A percentile compares a stretch with the other conserved stretches of the same genome.
Evolutionary conservation across 2,797 vertebrate genomes (phyloP).

Genomic region (Serranus cabrilla): DNA sequence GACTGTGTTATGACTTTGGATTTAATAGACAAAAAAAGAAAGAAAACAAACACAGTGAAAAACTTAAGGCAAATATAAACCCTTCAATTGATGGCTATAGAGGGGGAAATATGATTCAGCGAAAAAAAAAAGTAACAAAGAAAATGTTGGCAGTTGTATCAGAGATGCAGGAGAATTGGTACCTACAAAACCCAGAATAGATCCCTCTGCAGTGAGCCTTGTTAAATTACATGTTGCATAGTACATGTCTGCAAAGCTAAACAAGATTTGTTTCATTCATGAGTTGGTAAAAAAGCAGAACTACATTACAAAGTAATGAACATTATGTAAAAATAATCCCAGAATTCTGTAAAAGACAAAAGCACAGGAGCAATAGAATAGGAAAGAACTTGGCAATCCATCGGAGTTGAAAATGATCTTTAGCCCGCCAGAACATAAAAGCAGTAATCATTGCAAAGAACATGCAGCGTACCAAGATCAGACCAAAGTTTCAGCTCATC

Average conservation of each 20-base stretch:
- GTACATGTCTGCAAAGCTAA: background rate
- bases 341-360: background rate
- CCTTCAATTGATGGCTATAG: background rate
- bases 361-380: too few relatives aligned
- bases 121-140: background rate
- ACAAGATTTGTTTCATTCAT: background rate
- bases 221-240: slow-evolving; percentile 17
- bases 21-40: background rate
- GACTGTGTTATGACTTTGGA: background rate
- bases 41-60: background rate
- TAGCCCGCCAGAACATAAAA: too few relatives aligned
- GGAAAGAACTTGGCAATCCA: too few relatives aligned
- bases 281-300: background rate
- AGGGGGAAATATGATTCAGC: background rate
- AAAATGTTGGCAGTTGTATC: background rate
- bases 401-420: too few relatives aligned
- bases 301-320: background rate
- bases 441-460: too few relatives aligned
- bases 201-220: background rate
- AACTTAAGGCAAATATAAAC: background rate
- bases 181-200: background rate
- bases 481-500: too few relatives aligned
- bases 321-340: background rate
- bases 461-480: too few relatives aligned
- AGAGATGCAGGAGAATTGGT: background rate